Evolutionary conservation across 30 jellyfish, hydroid and myxozoan species (phyloP).

Genomic region (Cassiopea andromeda): DNA sequence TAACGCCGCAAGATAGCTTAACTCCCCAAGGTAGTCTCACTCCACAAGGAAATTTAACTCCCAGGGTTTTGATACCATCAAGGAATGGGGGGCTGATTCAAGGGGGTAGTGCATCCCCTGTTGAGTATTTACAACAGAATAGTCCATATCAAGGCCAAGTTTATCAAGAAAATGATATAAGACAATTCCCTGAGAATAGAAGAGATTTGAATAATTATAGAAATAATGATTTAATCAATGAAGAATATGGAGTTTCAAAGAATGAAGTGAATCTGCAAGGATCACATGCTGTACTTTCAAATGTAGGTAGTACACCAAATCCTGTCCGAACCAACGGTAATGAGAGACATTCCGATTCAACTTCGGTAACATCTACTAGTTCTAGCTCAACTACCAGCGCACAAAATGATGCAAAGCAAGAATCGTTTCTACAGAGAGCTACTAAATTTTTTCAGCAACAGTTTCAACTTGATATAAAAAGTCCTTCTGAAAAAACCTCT

Average conservation of each 20-base stretch:
- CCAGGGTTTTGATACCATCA: constrained; percentile 19
- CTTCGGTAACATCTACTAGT: constrained; percentile 5
- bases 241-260: neutral
- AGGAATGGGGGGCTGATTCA: neutral
- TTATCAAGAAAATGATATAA: neutral
- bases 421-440: constrained; percentile 90
- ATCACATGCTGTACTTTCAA: neutral
- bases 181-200: neutral
- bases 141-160: neutral
- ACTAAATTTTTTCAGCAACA: constrained; percentile 91
- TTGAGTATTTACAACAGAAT: neutral
- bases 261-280: neutral
- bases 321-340: neutral
- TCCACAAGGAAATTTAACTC: constrained; percentile 20
- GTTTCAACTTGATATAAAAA: constrained; percentile 66
- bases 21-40: constrained; percentile 29
- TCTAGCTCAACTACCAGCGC: constrained; percentile 16
- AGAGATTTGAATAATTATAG: neutral
- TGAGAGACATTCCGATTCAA: constrained; percentile 7
- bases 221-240: neutral
- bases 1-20: constrained; percentile 34
- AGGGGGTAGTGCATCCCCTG: constrained; percentile 12
- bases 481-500: constrained; percentile 55
- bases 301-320: neutral
- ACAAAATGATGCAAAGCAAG: constrained; percentile 20